Conservation (phyloP, 1,140 invertebrate species). For the Asobara japonica region DNA sequence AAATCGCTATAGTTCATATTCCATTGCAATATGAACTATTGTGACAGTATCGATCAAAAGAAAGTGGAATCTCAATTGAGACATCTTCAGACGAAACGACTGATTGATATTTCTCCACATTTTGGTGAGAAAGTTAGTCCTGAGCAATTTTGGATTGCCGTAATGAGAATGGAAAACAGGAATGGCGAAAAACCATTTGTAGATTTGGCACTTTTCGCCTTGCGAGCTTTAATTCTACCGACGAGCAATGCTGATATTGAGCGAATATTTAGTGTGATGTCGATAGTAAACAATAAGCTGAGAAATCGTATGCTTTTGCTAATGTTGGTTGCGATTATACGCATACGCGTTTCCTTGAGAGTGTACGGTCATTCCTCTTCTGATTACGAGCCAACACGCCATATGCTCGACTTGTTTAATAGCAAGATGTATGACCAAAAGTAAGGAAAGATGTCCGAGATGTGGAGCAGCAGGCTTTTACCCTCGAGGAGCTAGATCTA, state of each 20-base stretch:
- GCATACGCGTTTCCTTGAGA: slow-evolving; percentile 36
- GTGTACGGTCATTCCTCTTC: slow-evolving; percentile 30
- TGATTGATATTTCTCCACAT: neutral
- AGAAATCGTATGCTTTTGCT: slow-evolving; percentile 34
- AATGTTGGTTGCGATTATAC: slow-evolving; percentile 36
- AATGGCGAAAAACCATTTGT: slow-evolving; percentile 37
- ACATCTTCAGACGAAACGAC: neutral
- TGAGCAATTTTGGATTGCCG: slow-evolving; percentile 37
- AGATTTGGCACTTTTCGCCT: slow-evolving; percentile 33
- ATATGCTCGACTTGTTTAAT: neutral
- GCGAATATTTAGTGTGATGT: slow-evolving; percentile 41
- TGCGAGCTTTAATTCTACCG: slow-evolving; percentile 39
- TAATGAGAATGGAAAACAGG: slow-evolving; percentile 37
- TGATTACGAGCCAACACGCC: neutral
- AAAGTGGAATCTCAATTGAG: neutral
- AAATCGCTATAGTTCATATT: too few species aligned
- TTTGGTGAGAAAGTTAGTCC: neutral
- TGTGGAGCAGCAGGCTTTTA: too few species aligned
- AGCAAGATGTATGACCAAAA: neutral
- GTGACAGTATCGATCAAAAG: neutral
- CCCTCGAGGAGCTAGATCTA: too few species aligned
- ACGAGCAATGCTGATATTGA: slow-evolving; percentile 45
- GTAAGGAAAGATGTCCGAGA: too few species aligned
- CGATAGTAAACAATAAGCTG: slow-evolving; percentile 38
- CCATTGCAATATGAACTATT: too few species aligned